phyloP scores from a whole-genome alignment of 2,113 vertebrate species.

The Hassar affinis region DNA sequence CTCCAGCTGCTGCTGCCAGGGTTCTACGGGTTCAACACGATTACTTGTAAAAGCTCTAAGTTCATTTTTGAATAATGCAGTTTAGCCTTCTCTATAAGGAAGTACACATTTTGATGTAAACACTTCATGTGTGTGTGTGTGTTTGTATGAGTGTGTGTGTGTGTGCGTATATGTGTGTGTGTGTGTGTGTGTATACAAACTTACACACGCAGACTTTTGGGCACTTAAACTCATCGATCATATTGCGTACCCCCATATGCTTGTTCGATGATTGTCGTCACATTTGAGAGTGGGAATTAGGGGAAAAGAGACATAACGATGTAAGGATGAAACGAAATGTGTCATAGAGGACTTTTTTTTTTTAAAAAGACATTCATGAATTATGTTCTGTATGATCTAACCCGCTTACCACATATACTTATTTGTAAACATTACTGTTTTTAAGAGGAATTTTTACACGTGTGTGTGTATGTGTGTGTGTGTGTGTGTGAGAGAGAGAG shows the following conservation, averaged over 20 bases:
- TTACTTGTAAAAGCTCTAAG: constrained; percentile 45
- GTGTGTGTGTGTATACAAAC: not conserved
- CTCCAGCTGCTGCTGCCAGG: constrained; percentile 67
- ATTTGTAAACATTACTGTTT: constrained; percentile 75
- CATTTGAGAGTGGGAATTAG: no score
- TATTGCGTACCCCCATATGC: not conserved
- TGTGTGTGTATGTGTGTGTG: constrained; percentile 18
- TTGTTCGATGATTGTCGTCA: constrained; percentile 8
- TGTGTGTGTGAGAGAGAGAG: constrained; percentile 23
- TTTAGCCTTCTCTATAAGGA: constrained; percentile 31
- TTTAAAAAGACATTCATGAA: constrained; percentile 33
- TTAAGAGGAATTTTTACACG: constrained; percentile 67
- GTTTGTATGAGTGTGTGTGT: no score
- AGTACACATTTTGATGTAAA: constrained; percentile 36
- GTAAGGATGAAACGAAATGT: constrained; percentile 55
- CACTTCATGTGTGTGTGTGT: not conserved
- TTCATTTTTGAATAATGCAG: constrained; percentile 44
- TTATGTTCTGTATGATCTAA: constrained; percentile 70
- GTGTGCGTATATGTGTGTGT: not conserved
- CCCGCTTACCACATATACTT: constrained; percentile 81
- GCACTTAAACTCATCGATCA: constrained; percentile 35
- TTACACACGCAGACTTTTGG: constrained; percentile 25
- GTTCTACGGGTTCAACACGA: constrained; percentile 69
- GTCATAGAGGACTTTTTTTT: constrained; percentile 46
- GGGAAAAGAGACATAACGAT: no score